A percentile compares a stretch with the other conserved stretches of the same genome.
Conservation (phyloP, 2,113 vertebrate species). For the Rhineura floridana region DNA sequence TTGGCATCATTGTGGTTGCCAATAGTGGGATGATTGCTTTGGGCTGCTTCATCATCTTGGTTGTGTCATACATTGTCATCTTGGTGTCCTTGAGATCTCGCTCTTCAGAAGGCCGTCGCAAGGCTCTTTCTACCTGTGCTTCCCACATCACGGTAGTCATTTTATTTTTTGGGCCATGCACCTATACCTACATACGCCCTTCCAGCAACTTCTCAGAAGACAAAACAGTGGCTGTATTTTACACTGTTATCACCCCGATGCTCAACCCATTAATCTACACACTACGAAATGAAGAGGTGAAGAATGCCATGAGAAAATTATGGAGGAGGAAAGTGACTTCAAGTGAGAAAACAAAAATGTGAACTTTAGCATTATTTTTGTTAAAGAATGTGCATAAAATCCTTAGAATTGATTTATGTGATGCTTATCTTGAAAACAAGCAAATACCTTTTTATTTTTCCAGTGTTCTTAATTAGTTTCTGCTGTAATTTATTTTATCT, state of each 20-base stretch:
- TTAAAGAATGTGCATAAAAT: background rate
- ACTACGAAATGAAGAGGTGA: constrained; percentile 62
- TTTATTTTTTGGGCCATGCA: constrained; percentile 68
- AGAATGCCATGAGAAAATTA: constrained; percentile 60
- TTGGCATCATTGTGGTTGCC: constrained; percentile 27
- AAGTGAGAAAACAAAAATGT: background rate
- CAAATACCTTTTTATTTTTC: background rate
- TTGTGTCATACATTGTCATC: constrained; percentile 57
- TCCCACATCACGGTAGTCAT: constrained; percentile 69
- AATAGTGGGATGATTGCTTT: constrained; percentile 55
- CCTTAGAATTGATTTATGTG: background rate
- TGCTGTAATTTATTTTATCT: background rate
- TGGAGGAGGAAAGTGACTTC: constrained; percentile 30
- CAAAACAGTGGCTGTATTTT: constrained; percentile 64
- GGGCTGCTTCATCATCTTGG: constrained; percentile 59
- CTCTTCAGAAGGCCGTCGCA: background rate
- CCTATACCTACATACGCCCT: constrained; percentile 50
- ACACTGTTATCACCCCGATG: constrained; percentile 60
- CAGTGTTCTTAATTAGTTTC: background rate
- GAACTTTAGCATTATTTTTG: background rate
- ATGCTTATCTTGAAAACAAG: background rate
- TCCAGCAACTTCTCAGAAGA: constrained; percentile 31
- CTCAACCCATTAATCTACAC: constrained; percentile 71
- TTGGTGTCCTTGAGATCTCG: constrained; percentile 44
- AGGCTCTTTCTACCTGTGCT: constrained; percentile 66